Evolutionary conservation across 2,888 invertebrate genomes (phyloP), one percentile per base, ranked within the genome.

Genomic region (Heliconius ismenius): DNA sequence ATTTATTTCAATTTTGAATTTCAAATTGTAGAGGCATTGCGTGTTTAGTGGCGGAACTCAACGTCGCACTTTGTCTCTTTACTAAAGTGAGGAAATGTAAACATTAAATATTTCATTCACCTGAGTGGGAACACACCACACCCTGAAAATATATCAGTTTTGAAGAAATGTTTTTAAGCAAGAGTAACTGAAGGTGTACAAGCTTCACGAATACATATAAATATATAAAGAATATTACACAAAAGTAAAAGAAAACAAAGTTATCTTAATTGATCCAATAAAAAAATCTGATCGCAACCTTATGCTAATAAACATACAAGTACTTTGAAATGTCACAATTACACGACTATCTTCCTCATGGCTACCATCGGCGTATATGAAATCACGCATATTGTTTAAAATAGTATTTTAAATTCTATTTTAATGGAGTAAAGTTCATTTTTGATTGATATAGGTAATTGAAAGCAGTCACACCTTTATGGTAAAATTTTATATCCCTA

Each of bases 401-500:
- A 11, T 28, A 13, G 1, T 28, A 70, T 58, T 36, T 70, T 70
- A 32, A 43, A 13, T 21, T 62, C 26, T 68, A 43, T 36, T 43
- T 4, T 13, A 4, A 58, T 21, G 1, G 6, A 6, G 70, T 70
- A 64, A 69, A 49, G 32, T 75, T 32, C 28, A 75, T 32, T 49
- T 63, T 70, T 11, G 6, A 39, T 9, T 1, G 15, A 39, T n/a
- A 26, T 10, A 2, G 2, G 24, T 18, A 43, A 28, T 68, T 13
- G 28, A 76, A 32, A 36, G 10, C 60, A 73, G 39, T 73, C 73
- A 65, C 63, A 75, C 63, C 63, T 76, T 63, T 73, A 73, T 73
- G 73, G 69, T 70, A 74, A 73, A 70, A 76, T 68, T 73, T 76
- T 76, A 76, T 73, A 58, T 74, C n/a, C 32, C 65, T 76, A 77